phyloP scores from a whole-genome alignment of 1,140 invertebrate genomes.

The Agrypnia vestita region DNA sequence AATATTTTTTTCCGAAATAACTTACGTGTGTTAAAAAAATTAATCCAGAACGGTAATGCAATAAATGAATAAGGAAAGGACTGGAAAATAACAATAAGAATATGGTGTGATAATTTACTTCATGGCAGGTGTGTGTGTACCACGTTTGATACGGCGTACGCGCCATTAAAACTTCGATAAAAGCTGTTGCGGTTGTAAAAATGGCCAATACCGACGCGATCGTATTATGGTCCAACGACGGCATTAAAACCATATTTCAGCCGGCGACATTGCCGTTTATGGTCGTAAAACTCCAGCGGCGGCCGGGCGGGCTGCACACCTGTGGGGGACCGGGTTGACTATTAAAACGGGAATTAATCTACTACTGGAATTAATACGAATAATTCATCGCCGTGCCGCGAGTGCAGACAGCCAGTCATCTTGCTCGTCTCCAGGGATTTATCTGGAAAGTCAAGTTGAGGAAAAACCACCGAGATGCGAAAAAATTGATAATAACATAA shows the following conservation, averaged over 20 bases:
- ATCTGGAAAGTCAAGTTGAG: too few species aligned
- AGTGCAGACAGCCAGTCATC: too few species aligned
- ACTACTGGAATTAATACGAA: background rate
- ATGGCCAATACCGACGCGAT: slow-evolving; percentile 46
- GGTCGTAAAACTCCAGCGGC: slow-evolving; percentile 28
- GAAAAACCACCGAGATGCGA: too few species aligned
- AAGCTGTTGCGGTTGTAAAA: slow-evolving; percentile 55
- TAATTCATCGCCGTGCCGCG: too few species aligned
- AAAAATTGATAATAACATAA: too few species aligned
- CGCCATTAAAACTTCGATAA: slow-evolving; percentile 58
- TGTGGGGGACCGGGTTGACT: slow-evolving; percentile 3
- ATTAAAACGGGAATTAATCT: slow-evolving; percentile 27
- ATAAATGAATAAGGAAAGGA: too few species aligned
- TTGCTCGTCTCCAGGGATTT: too few species aligned
- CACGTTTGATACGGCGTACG: slow-evolving; percentile 41
- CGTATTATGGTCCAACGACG: slow-evolving; percentile 42
- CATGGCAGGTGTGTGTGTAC: background rate
- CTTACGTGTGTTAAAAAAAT: too few species aligned
- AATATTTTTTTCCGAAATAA: too few species aligned
- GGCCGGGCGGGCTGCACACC: slow-evolving; percentile 13
- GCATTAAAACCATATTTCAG: slow-evolving; percentile 47
- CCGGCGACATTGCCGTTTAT: slow-evolving; percentile 41
- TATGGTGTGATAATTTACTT: background rate
- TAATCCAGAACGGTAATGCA: too few species aligned
- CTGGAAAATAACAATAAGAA: too few species aligned